Evolutionary conservation across 64 coral and sea anemone species (phyloP), one percentile per base, ranked within the genome.

Genomic region (Astreopora myriophthalma): DNA sequence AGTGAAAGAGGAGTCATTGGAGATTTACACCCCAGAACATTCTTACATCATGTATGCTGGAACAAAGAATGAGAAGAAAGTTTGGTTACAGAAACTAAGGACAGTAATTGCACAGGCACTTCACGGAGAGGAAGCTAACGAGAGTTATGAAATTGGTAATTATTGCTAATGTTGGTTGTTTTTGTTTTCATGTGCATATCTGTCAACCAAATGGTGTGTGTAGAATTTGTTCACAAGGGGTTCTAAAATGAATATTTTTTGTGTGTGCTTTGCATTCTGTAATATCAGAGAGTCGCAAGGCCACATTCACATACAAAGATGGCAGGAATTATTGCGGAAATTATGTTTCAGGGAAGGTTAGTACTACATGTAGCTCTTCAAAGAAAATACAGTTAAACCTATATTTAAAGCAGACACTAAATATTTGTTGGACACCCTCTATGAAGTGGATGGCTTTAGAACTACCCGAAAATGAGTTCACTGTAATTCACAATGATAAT

Each of bases 21-120:
- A 98, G 60, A 62, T 98, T 38, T 98, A 95, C 94, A 98, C 94
- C 6, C 93, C 96, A 7, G 93, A 98, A 38, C 84, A 84, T 27
- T 95, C 96, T 22, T 98, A 95, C 57, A 93, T 89, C 13, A 89
- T 98, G 90, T 95, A 98, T 79, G 83, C 93, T 79, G 90, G 87
- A 68, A 79, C 87, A 38, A 88, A 92, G 24, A 93, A 79, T 60
- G 96, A 98, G 24, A 98, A 98, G 69, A 95, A 80, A 69, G 73
- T 60, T 51, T 98, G 96, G 96, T 23, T 98, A 0, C 96, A 95
- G 75, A 98, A 98, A 74, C 87, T 98, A n/a, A 80, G 90, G 19
- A 95, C 80, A 61, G 80, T 90, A 38, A 82, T 90, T 51, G 94
- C 94, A 35, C 87, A 87, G 12, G 87, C 39, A 32, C 83, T 99